These are phyloP conservation scores for Sciurus vulgaris DNA, from an alignment of 2,797 vertebrate genomes.

Conservation along the genomic window DNA sequence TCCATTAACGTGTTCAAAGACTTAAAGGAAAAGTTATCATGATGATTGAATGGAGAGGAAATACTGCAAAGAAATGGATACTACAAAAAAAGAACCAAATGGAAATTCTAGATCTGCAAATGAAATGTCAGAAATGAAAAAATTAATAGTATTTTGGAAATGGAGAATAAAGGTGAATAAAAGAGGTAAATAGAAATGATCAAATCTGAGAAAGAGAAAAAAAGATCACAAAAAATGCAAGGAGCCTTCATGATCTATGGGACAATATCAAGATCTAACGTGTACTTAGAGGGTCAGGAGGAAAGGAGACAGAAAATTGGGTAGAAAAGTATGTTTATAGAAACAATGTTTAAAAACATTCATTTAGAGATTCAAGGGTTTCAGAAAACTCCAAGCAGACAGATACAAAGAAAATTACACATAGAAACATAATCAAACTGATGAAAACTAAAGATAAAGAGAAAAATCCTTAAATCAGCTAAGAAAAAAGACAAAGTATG, in stretches of 20 bases:
- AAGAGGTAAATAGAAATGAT: neutral
- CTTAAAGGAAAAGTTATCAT: neutral
- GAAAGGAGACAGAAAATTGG: neutral
- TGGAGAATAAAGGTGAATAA: neutral
- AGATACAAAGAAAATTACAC: neutral
- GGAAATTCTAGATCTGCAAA: neutral
- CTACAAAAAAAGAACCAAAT: too few species aligned
- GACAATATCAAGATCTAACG: too few species aligned
- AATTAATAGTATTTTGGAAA: conserved; percentile 24
- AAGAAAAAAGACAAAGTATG: neutral
- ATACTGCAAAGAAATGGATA: neutral
- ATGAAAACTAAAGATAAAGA: neutral
- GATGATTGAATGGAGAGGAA: neutral
- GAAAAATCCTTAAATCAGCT: neutral
- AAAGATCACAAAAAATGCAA: too few species aligned
- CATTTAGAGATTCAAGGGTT: neutral
- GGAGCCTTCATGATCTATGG: too few species aligned
- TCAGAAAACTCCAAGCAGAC: neutral
- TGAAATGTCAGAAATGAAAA: conserved; percentile 9
- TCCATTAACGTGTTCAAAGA: neutral
- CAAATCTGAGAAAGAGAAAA: neutral
- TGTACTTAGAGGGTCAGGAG: neutral
- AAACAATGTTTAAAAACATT: conserved; percentile 28
- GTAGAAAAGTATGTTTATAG: conserved; percentile 12
- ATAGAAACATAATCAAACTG: neutral